Base-by-base conservation (phyloP, 2,113 vertebrate genomes). In the Bettongia penicillata region DNA sequence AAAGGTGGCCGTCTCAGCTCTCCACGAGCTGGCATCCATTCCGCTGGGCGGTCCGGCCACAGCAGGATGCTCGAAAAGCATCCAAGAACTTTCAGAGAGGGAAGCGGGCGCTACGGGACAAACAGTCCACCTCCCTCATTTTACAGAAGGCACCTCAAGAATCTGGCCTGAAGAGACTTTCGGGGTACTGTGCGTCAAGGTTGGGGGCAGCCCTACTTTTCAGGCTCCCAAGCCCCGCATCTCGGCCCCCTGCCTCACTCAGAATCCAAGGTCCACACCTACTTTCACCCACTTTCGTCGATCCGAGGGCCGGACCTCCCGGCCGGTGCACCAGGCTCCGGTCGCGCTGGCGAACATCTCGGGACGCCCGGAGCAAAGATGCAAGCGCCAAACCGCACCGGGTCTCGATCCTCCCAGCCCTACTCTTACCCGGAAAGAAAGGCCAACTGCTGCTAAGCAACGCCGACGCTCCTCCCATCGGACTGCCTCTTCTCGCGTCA, bases 281-380 rank as follows among this genome's bases (percentile, higher is more conserved):
- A 98, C 98, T 98, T 97, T 77, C 51, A 95, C 96, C 95, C 97
- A 98, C 31, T 92, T 97, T 94, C 43, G 97, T 91, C 89, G 94
- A 26, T 98, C 98, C 0, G 90, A 93, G 9, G 94, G 94, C 57
- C 68, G 96, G 52, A 57, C 8, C 94, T 96, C 97, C 57, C 93
- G 84, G 0, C 84, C 84, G 14, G 77, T 53, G 0, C 84, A 91
- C 77, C 91, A 43, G 43, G 31, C 31, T 10, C 53, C 2, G 2
- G 48, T 89, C 43, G 90, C 24, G 0, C 93, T 53, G 8, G 2
- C 9, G 50, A 96, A 96, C 98, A 98, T 98, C 28, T 14, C 43
- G 1, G 24, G 25, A 25, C 0, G 49, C 9, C 47, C 25, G 1
- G 43, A 19, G 48, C 24, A 90, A 51, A 28, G 47, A 90, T 19